Evolutionary conservation across 2,888 invertebrate species (phyloP), one percentile per base, ranked within the genome.

Genomic region (Diploptera punctata): DNA sequence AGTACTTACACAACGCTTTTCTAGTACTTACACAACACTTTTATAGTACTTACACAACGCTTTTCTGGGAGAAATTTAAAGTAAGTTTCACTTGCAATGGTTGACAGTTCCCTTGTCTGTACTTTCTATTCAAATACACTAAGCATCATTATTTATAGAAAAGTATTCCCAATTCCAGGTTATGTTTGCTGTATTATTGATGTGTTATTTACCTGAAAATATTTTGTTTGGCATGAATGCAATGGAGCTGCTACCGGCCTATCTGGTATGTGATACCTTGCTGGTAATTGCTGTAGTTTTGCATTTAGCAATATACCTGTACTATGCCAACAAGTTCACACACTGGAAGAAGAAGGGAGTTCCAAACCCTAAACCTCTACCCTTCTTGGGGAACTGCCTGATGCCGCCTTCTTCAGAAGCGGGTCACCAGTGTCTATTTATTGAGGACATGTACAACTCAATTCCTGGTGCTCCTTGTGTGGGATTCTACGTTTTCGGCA

Each of bases 401-500:
- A 19, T 26, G 16, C 19, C 71, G n/a, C 1, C 33, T 75, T 19
- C 57, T 73, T 16, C 71, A 73, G 19, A 24, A 65, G 18, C 31
- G 60, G 24, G 57, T 68, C 7, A 38, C 69, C 10, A 44, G 65
- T 3, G n/a, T n/a, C 65, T 68, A 10, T 69, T 74, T 9, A 16
- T 62, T 13, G 29, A 47, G 19, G 65, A 70, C 60, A 10, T 75
- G 7, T 73, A 75, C 68, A 67, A 65, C 2, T 19, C 49, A 5
- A 49, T 44, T 9, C 65, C 62, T n/a, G 73, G 57, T 0, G 43
- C 73, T 9, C 67, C 68, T 1, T 54, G 65, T 43, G 70, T 69
- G 9, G 75, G 75, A 3, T 73, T 73, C 52, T 73, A 65, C 54
- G 68, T 73, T 13, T 71, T 71, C 26, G 68, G 68, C 47, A 73